phyloP scores from a whole-genome alignment of 2,888 invertebrate species.

The Calameuta filiformis region DNA sequence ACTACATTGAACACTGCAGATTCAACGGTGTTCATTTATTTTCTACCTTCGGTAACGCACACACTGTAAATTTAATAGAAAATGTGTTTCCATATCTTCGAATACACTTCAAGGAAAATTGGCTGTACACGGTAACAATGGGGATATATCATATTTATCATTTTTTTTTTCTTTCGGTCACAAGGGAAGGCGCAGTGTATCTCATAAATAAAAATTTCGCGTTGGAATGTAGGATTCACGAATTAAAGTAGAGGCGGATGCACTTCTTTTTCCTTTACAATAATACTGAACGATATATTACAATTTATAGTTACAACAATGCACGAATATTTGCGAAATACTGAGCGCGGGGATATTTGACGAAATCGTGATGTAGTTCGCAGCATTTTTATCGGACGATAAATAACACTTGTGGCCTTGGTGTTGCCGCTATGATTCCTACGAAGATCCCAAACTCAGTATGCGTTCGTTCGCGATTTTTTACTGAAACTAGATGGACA shows the following conservation, averaged over 20 bases:
- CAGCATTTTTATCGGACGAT: slow-evolving; percentile 19
- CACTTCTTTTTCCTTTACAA: slow-evolving; percentile 44
- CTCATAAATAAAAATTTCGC: slow-evolving; percentile 41
- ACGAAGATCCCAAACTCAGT: background rate
- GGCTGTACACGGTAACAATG: slow-evolving; percentile 19
- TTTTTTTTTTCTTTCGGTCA: slow-evolving; percentile 6
- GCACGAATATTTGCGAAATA: background rate
- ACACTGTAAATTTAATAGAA: slow-evolving; percentile 20
- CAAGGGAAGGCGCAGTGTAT: slow-evolving; percentile 24
- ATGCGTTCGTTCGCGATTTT: background rate
- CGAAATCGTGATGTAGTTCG: slow-evolving; percentile 16
- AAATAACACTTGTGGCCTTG: slow-evolving; percentile 29
- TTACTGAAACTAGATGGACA: background rate
- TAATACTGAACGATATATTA: slow-evolving; percentile 64
- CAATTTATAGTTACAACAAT: slow-evolving; percentile 50
- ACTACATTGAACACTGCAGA: background rate
- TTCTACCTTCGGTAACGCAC: background rate
- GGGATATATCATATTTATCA: slow-evolving; percentile 14
- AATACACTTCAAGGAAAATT: slow-evolving; percentile 7
- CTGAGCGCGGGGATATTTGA: slow-evolving; percentile 24
- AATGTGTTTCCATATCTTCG: slow-evolving; percentile 24
- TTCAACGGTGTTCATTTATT: background rate
- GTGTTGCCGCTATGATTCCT: slow-evolving; percentile 23
- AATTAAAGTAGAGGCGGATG: slow-evolving; percentile 40
- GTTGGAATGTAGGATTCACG: slow-evolving; percentile 60